Evolutionary conservation across 1,140 invertebrate species (phyloP), one percentile per base, ranked within the genome.

Genomic region (Bombus terrestris): DNA sequence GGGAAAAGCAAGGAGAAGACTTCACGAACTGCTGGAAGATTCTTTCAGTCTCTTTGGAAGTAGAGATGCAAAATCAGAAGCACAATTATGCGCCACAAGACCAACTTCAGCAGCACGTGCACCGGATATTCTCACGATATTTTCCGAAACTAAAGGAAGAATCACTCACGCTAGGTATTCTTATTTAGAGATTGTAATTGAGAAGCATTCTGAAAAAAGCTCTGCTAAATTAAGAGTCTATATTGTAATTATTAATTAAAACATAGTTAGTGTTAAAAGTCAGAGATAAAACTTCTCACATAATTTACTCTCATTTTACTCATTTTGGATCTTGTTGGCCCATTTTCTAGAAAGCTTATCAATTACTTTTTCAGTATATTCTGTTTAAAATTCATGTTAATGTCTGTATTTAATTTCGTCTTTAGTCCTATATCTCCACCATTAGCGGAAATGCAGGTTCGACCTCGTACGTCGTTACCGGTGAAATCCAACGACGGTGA

Each of bases 11-110:
- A 94, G 96, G 57, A 95, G 95, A 91, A 93, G 96, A 77, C 97
- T 97, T 85, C 96, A 97, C 89, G 96, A 97, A 83, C 94, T 97
- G 13, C 93, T 97, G 32, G 97, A 97, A 89, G 97, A 97, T 86
- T 97, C 97, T 3, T 97, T 97, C 91, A 97, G 95, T 87, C 94
- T 97, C 43, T 97, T 97, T 88, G 96, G 96, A 59, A 96, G 94
- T 76, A 94, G 95, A 87, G 95, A 96, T 69, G 93, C 90, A 5
- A 96, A 95, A 87, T 93, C 94, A 73, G 92, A 95, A 43, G 84
- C 82, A 13, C 86, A 85, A 53, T 41, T 86, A 41, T 43, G 81
- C 69, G 62, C 90, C 35, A 90, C 86, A 22, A 86, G 83, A 53
- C 75, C 92, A 37, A 88, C 35, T 72, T 84, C 91, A 22, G 83